Evolutionary conservation across 2,797 vertebrate species (phyloP).

Genomic region (Taenioides sp.): DNA sequence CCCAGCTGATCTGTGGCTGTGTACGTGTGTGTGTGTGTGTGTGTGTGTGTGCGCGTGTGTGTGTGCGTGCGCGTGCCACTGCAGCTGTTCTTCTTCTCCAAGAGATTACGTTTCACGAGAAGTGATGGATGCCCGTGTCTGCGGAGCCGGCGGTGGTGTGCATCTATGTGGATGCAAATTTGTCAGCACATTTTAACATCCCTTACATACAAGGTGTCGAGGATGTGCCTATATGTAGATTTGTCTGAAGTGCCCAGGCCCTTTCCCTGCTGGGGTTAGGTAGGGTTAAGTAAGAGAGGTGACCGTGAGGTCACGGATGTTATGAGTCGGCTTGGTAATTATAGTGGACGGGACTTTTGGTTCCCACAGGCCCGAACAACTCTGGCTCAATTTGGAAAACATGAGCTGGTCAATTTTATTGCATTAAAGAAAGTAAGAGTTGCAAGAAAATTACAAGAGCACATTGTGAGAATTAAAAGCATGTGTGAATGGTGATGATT

Average conservation of each 20-base stretch:
- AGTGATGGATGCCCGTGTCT: conserved; percentile 72
- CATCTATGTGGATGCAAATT: conserved; percentile 21
- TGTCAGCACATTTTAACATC: conserved; percentile 50
- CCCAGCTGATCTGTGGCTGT: conserved; percentile 55
- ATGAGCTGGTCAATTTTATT: conserved; percentile 26
- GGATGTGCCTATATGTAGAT: conserved; percentile 17
- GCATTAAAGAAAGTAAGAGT: background rate
- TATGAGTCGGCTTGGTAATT: conserved; percentile 60
- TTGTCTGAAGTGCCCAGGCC: conserved; percentile 26
- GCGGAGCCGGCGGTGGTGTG: conserved; percentile 64
- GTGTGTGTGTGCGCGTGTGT: conserved; percentile 26
- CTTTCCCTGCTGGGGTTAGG: conserved; percentile 28
- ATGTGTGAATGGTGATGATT: conserved; percentile 1
- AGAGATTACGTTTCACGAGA: conserved; percentile 74
- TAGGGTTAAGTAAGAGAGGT: conserved; percentile 51
- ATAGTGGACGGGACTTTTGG: conserved; percentile 51
- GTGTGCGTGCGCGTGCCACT: conserved; percentile 33
- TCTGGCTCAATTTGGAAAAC: conserved; percentile 34
- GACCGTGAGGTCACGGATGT: conserved; percentile 53
- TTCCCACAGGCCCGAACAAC: conserved; percentile 60
- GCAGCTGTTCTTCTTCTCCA: conserved; percentile 70
- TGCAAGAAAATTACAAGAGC: background rate
- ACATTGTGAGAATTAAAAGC: background rate
- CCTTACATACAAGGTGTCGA: conserved; percentile 10
- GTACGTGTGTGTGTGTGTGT: background rate